These are phyloP conservation scores for Isotomurus palustris DNA, from an alignment of 2,888 invertebrate species.

Conservation along the genomic window DNA sequence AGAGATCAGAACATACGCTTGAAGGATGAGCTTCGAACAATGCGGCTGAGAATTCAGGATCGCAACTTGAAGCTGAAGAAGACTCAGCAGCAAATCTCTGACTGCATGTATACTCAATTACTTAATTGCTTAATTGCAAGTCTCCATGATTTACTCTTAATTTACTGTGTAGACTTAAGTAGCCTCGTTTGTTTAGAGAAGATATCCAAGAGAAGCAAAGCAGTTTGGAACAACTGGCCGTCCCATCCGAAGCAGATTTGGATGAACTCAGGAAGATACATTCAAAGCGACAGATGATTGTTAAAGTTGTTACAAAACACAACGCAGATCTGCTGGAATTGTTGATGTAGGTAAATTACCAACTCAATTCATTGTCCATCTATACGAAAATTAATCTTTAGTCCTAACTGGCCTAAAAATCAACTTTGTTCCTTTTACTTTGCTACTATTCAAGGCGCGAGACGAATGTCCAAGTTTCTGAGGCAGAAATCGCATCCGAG, in stretches of 20 bases:
- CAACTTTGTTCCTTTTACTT: no score
- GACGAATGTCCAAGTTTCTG: conserved; percentile 5
- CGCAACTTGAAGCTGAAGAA: conserved; percentile 13
- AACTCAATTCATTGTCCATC: background rate
- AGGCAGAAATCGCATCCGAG: background rate
- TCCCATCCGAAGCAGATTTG: conserved; percentile 27
- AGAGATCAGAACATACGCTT: conserved; percentile 25
- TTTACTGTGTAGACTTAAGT: no score
- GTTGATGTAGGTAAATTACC: conserved; percentile 1
- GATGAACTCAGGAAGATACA: conserved; percentile 24
- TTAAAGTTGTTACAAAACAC: conserved; percentile 31
- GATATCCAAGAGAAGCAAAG: conserved; percentile 30
- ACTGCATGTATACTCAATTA: conserved; percentile 21
- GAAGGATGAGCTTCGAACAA: conserved; percentile 18
- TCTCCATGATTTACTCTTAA: no score
- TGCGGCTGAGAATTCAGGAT: conserved; percentile 18
- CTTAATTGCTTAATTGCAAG: no score
- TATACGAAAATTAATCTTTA: no score
- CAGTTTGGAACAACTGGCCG: conserved; percentile 19
- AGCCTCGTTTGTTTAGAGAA: conserved; percentile 1
- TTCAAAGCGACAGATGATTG: conserved; percentile 23
- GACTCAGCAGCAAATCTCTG: conserved; percentile 21
- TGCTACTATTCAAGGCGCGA: background rate
- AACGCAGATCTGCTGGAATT: conserved; percentile 29
- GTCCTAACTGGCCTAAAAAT: no score